Evolutionary conservation across 2,797 vertebrate species (phyloP).

Genomic region (Staurois parvus): DNA sequence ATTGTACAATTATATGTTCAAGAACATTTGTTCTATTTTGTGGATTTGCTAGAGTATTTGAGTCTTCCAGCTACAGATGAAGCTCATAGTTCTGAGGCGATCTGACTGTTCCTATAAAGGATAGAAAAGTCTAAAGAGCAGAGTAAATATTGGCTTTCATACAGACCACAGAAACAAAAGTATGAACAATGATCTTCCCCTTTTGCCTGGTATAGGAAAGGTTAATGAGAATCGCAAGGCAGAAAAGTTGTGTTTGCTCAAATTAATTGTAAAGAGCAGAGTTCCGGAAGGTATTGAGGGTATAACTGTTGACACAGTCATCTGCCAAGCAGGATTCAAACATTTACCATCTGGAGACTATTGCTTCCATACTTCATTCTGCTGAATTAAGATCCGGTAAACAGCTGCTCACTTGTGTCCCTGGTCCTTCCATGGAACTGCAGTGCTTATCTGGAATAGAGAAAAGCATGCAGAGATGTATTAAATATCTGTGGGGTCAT

Average conservation of each 20-base stretch:
- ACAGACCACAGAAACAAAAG: neutral
- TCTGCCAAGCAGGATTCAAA: slow-evolving; percentile 72
- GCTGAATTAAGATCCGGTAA: slow-evolving; percentile 64
- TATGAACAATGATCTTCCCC: neutral
- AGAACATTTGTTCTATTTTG: neutral
- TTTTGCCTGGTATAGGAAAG: slow-evolving; percentile 8
- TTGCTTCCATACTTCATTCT: slow-evolving; percentile 68
- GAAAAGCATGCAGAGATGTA: neutral
- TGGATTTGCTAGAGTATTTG: too few relatives aligned
- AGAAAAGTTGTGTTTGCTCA: slow-evolving; percentile 60
- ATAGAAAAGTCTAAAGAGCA: neutral
- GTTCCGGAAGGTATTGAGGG: slow-evolving; percentile 75
- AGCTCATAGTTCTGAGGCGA: too few relatives aligned
- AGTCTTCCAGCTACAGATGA: too few relatives aligned
- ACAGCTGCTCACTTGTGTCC: slow-evolving; percentile 65
- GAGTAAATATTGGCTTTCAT: neutral
- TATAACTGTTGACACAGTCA: slow-evolving; percentile 73
- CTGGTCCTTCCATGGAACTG: neutral
- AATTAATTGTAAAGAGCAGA: slow-evolving; percentile 71
- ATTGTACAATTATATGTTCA: neutral
- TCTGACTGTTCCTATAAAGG: neutral
- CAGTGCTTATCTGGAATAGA: neutral
- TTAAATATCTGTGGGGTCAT: neutral
- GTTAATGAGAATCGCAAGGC: slow-evolving; percentile 40
- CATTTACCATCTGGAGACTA: slow-evolving; percentile 69